Base-by-base conservation (phyloP, 2,888 invertebrate species). In the Lasius fuliginosus region DNA sequence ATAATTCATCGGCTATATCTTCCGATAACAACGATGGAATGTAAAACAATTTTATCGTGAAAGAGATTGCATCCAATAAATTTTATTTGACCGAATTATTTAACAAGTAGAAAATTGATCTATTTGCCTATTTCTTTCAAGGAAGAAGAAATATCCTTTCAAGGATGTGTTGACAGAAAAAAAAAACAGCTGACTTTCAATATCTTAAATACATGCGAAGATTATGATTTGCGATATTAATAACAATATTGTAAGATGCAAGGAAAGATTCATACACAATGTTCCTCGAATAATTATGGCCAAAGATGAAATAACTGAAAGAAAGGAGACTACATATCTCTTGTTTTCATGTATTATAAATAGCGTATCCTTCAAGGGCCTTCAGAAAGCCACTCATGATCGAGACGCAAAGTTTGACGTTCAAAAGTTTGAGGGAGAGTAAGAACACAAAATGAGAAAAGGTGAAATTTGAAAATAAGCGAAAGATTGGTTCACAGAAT, bases 241-340 rank as follows among this genome's bases (percentile, higher is more conserved):
- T 79, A 84, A 82, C 83, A 90, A 85, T 77, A 68, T 88, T 90
- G 85, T 89, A 90, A 90, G 83, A 87, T 62, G 79, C 75, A 79
- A 83, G 86, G 74, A 62, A 71, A 90, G 71, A 81, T 86, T 74
- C 49, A 49, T 85, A 40, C 69, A 42, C 42, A 53, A 77, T 77
- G 69, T 68, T 68, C 77, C 90, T 86, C 77, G 86, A 68, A 42
- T 77, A 68, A 68, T 6, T 85, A 85, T 76, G 85, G 85, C 81
- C 86, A 85, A 82, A 76, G 67, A 84, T 79, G 85, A 62, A 79
- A 77, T 64, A 88, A 87, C 75, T 64, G 85, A 88, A 86, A 60
- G 85, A 75, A 88, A 85, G 84, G 85, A 87, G 89, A 90, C 89
- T 90, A 92, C 92, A 91, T 92, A 92, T 92, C 92, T 86, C 88